phyloP scores from a whole-genome alignment of 2,888 invertebrate species.

The Rotaria socialis region DNA sequence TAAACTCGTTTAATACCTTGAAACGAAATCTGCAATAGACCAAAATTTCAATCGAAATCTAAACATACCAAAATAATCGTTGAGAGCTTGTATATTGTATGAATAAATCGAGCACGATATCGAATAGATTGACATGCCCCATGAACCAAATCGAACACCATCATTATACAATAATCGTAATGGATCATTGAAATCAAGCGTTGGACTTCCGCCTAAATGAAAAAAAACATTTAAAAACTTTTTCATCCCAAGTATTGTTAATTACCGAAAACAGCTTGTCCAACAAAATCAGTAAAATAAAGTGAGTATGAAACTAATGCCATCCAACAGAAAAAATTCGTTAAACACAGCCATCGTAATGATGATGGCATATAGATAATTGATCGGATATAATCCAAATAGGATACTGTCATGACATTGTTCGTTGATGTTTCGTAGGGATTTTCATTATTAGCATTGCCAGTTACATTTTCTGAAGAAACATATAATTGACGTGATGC shows the following conservation, averaged over 20 bases:
- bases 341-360: slow-evolving; percentile 77
- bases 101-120: slow-evolving; percentile 91
- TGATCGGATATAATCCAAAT: slow-evolving; percentile 36
- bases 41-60: neutral
- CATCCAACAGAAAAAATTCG: slow-evolving; percentile 96
- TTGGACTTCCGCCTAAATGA: slow-evolving; percentile 55
- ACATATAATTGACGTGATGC: neutral
- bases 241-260: slow-evolving; percentile 64
- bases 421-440: neutral
- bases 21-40: neutral
- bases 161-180: slow-evolving; percentile 69
- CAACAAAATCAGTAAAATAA: slow-evolving; percentile 92
- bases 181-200: slow-evolving; percentile 49
- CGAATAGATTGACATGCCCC: slow-evolving; percentile 83
- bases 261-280: slow-evolving; percentile 81
- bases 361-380: slow-evolving; percentile 74
- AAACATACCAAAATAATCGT: slow-evolving; percentile 15
- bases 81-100: slow-evolving; percentile 77
- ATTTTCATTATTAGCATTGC: neutral
- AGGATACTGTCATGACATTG: neutral
- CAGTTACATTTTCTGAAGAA: neutral
- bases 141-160: slow-evolving; percentile 88
- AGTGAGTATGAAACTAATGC: slow-evolving; percentile 91
- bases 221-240: slow-evolving; percentile 31
- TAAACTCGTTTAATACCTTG: slow-evolving; percentile 41